Conservation (phyloP, 2,797 vertebrate genomes). For the Lacerta bilineata region DNA sequence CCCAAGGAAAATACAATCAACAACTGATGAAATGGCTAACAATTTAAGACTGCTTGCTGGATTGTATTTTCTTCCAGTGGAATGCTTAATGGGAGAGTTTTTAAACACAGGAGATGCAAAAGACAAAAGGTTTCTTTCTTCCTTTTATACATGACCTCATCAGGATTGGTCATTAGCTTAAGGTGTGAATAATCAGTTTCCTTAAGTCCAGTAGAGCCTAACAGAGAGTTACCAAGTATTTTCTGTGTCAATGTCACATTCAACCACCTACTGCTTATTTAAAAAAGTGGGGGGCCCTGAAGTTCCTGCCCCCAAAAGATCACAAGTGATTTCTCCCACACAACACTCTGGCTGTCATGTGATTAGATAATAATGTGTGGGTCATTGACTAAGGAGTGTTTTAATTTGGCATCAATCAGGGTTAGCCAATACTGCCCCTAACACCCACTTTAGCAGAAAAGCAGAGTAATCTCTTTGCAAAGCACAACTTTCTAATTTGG, state of each 20-base stretch:
- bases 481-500: slow-evolving; percentile 62
- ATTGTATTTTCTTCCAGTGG: background rate
- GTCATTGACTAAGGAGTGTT: slow-evolving; percentile 68
- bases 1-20: slow-evolving; percentile 63
- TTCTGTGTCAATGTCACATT: background rate
- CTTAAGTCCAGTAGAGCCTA: background rate
- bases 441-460: background rate
- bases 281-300: background rate
- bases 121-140: slow-evolving; percentile 5
- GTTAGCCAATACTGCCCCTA: slow-evolving; percentile 72
- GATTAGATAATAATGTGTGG: slow-evolving; percentile 82
- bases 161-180: slow-evolving; percentile 27
- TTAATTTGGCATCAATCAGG: slow-evolving; percentile 71
- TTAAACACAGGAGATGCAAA: background rate
- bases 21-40: slow-evolving; percentile 56
- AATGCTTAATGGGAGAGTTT: slow-evolving; percentile 35
- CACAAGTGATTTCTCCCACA: slow-evolving; percentile 64
- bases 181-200: slow-evolving; percentile 18
- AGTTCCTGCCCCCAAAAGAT: slow-evolving; percentile 36
- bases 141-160: background rate
- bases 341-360: slow-evolving; percentile 82
- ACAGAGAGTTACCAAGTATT: background rate
- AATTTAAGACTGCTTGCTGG: slow-evolving; percentile 49
- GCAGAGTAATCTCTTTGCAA: slow-evolving; percentile 59
- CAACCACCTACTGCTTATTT: background rate